These are phyloP conservation scores for Bombus superbus DNA, from an alignment of 1,140 invertebrate genomes.

Conservation along the genomic window DNA sequence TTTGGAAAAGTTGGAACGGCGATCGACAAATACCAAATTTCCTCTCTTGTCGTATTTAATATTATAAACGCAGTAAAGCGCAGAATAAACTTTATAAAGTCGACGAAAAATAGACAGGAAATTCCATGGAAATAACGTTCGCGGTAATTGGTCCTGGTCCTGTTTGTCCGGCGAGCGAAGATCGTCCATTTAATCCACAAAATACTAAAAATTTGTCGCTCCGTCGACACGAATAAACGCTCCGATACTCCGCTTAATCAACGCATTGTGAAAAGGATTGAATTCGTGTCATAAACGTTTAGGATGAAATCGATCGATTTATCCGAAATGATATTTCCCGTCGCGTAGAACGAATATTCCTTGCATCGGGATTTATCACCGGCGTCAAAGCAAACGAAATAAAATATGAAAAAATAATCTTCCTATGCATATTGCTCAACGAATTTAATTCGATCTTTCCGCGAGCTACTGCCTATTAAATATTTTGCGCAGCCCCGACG, in stretches of 20 bases:
- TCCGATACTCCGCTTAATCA: conserved; percentile 24
- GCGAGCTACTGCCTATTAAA: background rate
- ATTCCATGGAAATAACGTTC: background rate
- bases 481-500: background rate
- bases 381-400: background rate
- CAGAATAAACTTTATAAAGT: background rate
- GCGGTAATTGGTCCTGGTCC: background rate
- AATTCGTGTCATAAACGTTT: background rate
- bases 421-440: background rate
- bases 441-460: background rate
- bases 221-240: background rate
- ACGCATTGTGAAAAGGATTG: background rate
- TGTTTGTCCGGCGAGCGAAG: background rate
- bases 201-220: conserved; percentile 1
- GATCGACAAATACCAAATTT: background rate
- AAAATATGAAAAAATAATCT: background rate
- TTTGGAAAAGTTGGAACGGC: background rate
- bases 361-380: conserved; percentile 10
- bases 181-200: background rate
- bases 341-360: background rate
- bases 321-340: background rate
- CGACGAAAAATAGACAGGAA: background rate
- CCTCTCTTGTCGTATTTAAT: background rate
- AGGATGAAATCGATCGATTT: background rate
- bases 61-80: background rate